Evolutionary conservation across 2,113 vertebrate genomes (phyloP).

Genomic region (Grammomys dolichurus): DNA sequence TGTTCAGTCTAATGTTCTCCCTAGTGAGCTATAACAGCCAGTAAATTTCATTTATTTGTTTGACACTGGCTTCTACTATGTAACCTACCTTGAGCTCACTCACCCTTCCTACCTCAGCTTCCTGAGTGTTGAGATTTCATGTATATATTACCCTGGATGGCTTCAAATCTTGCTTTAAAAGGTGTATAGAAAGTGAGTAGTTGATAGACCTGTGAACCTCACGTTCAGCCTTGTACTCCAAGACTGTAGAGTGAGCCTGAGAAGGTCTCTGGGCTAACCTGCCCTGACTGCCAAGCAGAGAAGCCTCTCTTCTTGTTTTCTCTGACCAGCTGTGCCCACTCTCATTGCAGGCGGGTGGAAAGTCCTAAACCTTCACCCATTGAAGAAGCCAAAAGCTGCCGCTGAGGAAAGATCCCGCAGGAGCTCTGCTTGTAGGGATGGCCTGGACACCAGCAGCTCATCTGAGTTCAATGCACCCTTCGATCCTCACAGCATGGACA

Average conservation of each 20-base stretch:
- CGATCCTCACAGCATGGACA: conserved; percentile 19
- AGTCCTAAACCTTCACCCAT: conserved; percentile 63
- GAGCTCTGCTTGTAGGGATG: background rate
- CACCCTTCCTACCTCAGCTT: background rate
- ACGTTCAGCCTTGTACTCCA: background rate
- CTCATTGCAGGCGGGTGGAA: conserved; percentile 78
- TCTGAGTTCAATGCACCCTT: conserved; percentile 61
- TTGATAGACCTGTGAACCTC: background rate
- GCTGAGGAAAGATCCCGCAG: conserved; percentile 75
- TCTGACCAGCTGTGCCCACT: background rate
- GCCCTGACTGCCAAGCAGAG: background rate
- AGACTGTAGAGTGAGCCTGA: background rate
- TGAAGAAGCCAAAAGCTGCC: conserved; percentile 74
- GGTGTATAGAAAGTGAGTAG: background rate
- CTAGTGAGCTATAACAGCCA: background rate
- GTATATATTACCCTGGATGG: background rate
- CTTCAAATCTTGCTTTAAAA: background rate
- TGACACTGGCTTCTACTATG: background rate
- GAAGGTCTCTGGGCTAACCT: background rate
- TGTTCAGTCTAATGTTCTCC: background rate
- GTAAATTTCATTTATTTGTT: background rate
- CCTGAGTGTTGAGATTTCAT: background rate
- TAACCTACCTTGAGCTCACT: background rate
- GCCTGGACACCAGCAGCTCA: conserved; percentile 66
- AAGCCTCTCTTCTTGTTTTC: background rate